These are phyloP conservation scores for Montipora foliosa DNA, from an alignment of 64 coral and sea anemone genomes.

Conservation along the genomic window DNA sequence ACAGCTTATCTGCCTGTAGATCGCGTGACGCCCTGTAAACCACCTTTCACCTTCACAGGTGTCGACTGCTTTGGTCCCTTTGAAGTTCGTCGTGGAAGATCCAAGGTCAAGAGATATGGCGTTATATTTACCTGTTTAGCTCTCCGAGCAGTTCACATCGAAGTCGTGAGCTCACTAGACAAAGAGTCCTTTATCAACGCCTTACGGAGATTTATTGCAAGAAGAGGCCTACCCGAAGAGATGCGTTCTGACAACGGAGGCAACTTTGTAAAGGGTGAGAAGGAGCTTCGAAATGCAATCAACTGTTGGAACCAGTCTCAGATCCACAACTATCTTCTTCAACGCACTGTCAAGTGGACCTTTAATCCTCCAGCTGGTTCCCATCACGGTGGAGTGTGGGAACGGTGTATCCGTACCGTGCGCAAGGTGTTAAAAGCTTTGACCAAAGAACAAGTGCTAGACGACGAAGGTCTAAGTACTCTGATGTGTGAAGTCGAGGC, in stretches of 20 bases:
- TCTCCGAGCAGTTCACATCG: too few relatives aligned
- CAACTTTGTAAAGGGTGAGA: too few relatives aligned
- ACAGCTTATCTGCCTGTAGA: background rate
- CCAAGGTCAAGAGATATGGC: background rate
- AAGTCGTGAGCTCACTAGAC: too few relatives aligned
- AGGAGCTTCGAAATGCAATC: too few relatives aligned
- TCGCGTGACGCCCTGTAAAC: background rate
- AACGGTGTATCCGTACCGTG: too few relatives aligned
- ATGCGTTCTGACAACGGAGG: too few relatives aligned
- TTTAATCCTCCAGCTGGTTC: background rate
- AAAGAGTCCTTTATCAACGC: conserved; percentile 5
- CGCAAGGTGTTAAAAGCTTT: conserved; percentile 8
- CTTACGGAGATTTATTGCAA: conserved; percentile 4
- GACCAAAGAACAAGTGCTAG: background rate
- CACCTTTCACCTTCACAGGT: background rate
- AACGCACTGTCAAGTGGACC: background rate
- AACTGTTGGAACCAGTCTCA: background rate
- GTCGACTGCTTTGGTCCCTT: background rate
- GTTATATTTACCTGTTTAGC: too few relatives aligned
- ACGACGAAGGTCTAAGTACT: too few relatives aligned
- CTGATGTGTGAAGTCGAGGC: background rate
- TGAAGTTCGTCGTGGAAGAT: background rate
- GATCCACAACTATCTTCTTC: background rate
- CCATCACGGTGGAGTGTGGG: too few relatives aligned
- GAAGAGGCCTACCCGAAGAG: too few relatives aligned